Evolutionary conservation across 2,797 vertebrate genomes (phyloP), one percentile per base, ranked within the genome.

Genomic region (Sebastes wilsoni): DNA sequence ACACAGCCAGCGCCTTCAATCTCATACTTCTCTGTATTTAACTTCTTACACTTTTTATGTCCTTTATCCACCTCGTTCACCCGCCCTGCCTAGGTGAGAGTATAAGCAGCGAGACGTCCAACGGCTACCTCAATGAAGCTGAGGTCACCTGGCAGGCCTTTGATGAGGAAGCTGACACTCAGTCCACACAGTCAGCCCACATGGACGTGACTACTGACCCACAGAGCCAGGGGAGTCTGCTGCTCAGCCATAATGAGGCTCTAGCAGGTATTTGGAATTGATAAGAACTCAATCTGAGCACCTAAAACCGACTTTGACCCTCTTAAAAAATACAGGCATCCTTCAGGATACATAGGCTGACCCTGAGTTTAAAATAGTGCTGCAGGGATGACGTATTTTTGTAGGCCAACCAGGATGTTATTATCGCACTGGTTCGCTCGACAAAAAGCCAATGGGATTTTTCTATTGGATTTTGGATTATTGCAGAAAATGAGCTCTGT

Each of bases 161-260:
- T 7, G 97, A 99, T 28, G 98, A 99, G 2, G 97, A 98, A 59
- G 95, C 92, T 2, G 97, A 99, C 77, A 94, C 95, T 66, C 95
- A 89, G 87, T 96, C 96, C 3, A 92, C 97, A 25, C 95, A 96
- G 69, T 95, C 94, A 1, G 89, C 94, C 59, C 97, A 97, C 69
- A 91, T 92, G 80, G 95, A 96, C 4, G 93, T 93, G 54, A 94
- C 92, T 1, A 10, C 87, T 1, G 97, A 98, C 66, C 92, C 96
- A 0, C 95, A 96, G 62, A 93, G 95, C 85, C 95, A 95, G 2
- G 94, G 95, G 2, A 97, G 95, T 78, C 97, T 98, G 93, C 94
- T 99, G 68, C 96, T 99, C 83, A 97, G 96, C 94, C 96, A 97
- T 81, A 95, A 96, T 1, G 97, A 98, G 82, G 95, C 96, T 81